Percentiles rank a stretch among this genome's conserved stretches.
These are phyloP conservation scores for Frieseomelitta varia DNA, from an alignment of 1,140 invertebrate genomes.

Conservation along the genomic window DNA sequence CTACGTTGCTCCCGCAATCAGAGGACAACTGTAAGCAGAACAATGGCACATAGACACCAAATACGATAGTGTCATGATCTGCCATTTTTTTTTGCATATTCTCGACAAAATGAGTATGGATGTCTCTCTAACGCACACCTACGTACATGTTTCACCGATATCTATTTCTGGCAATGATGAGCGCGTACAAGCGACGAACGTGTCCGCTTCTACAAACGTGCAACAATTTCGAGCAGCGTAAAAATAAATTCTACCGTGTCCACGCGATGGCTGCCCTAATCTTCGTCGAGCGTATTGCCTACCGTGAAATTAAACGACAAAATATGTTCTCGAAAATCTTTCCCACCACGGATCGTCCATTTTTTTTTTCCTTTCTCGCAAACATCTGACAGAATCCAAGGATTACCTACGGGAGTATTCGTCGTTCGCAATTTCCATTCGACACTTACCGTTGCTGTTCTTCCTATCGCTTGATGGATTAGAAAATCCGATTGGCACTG, in stretches of 20 bases:
- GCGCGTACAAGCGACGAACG: constrained; percentile 62
- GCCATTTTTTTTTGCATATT: constrained; percentile 54
- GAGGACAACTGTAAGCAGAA: neutral
- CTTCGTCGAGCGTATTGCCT: neutral
- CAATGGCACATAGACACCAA: neutral
- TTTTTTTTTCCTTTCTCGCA: constrained; percentile 14
- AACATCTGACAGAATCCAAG: constrained; percentile 43
- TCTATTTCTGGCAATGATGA: constrained; percentile 72
- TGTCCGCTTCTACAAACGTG: constrained; percentile 41
- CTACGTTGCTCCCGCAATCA: neutral
- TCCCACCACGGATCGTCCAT: neutral
- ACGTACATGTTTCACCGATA: constrained; percentile 62
- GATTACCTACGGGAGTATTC: neutral
- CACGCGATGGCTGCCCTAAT: neutral
- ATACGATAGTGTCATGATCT: constrained; percentile 14
- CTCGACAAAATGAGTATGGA: constrained; percentile 38
- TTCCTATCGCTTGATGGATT: neutral
- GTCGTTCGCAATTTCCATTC: neutral
- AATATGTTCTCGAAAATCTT: neutral
- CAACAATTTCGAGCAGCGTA: constrained; percentile 54
- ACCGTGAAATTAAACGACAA: neutral
- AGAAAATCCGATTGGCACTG: constrained; percentile 48
- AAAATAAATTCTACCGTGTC: constrained; percentile 61
- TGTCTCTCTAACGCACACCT: constrained; percentile 60
- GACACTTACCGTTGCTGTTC: constrained; percentile 42